phyloP scores from a whole-genome alignment of 2,797 vertebrate genomes.

The Mormyrops boulengeri region DNA sequence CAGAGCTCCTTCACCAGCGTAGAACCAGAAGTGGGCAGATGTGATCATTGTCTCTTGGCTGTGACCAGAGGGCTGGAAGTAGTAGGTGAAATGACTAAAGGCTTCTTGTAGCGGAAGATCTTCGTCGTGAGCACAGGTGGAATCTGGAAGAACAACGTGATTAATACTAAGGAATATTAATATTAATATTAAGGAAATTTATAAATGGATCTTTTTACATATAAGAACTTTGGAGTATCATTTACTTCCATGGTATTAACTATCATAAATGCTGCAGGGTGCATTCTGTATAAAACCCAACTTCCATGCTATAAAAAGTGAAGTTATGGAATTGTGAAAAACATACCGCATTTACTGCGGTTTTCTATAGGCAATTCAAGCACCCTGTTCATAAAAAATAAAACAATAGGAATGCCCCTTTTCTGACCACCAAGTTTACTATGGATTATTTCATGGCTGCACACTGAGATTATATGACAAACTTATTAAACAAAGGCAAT shows the following conservation, averaged over 20 bases:
- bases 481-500: too few relatives aligned
- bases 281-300: not conserved
- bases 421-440: not conserved
- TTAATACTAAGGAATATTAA: not conserved
- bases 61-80: constrained; percentile 73
- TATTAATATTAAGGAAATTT: constrained; percentile 2
- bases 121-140: constrained; percentile 46
- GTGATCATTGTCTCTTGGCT: constrained; percentile 56
- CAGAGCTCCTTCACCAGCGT: constrained; percentile 47
- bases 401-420: not conserved
- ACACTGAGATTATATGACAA: not conserved
- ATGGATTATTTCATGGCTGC: not conserved
- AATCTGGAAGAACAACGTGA: constrained; percentile 45
- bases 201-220: not conserved
- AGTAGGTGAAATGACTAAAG: constrained; percentile 62
- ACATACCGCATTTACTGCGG: not conserved
- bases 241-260: not conserved
- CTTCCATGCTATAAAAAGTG: not conserved
- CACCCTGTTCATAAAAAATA: not conserved
- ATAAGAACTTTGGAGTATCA: not conserved
- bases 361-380: not conserved
- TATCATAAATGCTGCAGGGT: not conserved
- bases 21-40: constrained; percentile 83
- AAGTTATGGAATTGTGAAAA: not conserved
- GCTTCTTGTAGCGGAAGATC: constrained; percentile 38